A percentile compares a stretch with the other conserved stretches of the same genome.
Conservation (phyloP, 1,140 invertebrate genomes). For the Spodoptera frugiperda region DNA sequence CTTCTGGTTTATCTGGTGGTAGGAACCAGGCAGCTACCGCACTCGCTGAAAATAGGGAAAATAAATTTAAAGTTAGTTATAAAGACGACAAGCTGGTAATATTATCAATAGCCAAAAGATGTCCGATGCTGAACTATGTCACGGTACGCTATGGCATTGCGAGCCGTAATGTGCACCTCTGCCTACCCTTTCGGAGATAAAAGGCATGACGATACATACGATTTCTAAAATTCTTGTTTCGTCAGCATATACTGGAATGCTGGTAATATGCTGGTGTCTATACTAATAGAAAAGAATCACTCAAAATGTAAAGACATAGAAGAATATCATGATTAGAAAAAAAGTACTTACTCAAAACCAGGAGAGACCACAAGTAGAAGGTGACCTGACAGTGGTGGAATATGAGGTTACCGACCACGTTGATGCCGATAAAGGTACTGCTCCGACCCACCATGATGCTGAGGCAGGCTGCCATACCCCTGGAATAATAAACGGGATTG, state of each 20-base stretch:
- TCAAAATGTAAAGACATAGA: neutral
- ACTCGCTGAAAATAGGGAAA: slow-evolving; percentile 64
- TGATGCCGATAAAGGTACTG: slow-evolving; percentile 76
- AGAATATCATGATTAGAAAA: neutral
- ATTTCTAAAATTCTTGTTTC: too few species aligned
- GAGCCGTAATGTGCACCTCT: too few species aligned
- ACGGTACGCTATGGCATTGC: too few species aligned
- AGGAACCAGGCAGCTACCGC: slow-evolving; percentile 72
- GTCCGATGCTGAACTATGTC: too few species aligned
- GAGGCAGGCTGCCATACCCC: slow-evolving; percentile 78
- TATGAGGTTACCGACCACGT: slow-evolving; percentile 73
- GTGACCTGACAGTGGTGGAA: slow-evolving; percentile 74
- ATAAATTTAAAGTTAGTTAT: neutral
- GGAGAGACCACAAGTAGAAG: slow-evolving; percentile 75
- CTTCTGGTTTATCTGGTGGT: slow-evolving; percentile 63
- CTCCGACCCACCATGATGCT: slow-evolving; percentile 80
- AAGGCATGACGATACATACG: too few species aligned
- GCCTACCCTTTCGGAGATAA: too few species aligned
- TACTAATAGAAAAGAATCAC: too few species aligned
- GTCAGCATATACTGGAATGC: too few species aligned
- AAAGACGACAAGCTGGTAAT: too few species aligned
- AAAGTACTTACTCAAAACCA: slow-evolving; percentile 75
- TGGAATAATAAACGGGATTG: slow-evolving; percentile 57
- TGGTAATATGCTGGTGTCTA: too few species aligned
- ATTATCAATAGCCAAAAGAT: too few species aligned